Conservation (phyloP, 1,140 invertebrate species). For the Cydia pomonella region DNA sequence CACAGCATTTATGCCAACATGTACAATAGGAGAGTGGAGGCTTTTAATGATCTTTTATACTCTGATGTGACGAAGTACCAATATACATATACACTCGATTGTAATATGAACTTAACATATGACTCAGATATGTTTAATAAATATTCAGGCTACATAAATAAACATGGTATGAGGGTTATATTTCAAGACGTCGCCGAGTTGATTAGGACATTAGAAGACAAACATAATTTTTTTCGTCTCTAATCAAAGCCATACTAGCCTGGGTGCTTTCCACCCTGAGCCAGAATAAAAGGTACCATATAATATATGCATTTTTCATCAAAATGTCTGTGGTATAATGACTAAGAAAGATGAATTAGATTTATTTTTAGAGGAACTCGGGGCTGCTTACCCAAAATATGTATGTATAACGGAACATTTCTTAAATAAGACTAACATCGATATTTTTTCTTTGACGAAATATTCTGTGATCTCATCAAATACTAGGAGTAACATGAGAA, state of each 20-base stretch:
- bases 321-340: slow-evolving; percentile 38
- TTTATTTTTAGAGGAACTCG: slow-evolving; percentile 24
- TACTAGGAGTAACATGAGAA: slow-evolving; percentile 34
- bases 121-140: slow-evolving; percentile 5
- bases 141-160: slow-evolving; percentile 19
- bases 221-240: neutral
- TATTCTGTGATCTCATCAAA: slow-evolving; percentile 31
- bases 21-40: neutral
- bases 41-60: neutral
- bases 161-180: neutral
- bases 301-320: slow-evolving; percentile 27
- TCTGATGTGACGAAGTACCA: neutral
- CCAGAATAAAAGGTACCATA: neutral
- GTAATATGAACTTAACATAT: neutral
- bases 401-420: slow-evolving; percentile 38
- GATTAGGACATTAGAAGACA: neutral
- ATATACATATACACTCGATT: neutral
- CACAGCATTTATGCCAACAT: neutral
- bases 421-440: slow-evolving; percentile 19
- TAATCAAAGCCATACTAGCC: neutral
- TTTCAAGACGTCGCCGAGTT: neutral
- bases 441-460: slow-evolving; percentile 19
- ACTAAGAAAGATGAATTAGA: slow-evolving; percentile 35
- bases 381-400: neutral
- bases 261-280: neutral